Percentiles rank a stretch among this genome's conserved stretches.
These are phyloP conservation scores for Anomalospiza imberbis DNA, from an alignment of 2,797 vertebrate species.

Conservation along the genomic window DNA sequence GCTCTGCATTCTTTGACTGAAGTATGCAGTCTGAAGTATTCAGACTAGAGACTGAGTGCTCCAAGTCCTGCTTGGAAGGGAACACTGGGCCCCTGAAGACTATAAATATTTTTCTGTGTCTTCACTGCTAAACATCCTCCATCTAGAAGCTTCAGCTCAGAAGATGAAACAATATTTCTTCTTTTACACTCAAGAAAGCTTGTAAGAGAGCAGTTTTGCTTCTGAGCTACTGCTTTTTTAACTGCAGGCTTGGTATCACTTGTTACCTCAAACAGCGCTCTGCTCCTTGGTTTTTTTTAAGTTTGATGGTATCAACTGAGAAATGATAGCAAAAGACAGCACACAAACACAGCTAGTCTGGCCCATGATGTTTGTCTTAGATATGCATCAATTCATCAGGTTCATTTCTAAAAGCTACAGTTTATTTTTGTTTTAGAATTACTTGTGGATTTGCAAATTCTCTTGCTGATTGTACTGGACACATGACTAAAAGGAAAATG, in stretches of 20 bases:
- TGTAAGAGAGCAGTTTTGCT: neutral
- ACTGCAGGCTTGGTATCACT: neutral
- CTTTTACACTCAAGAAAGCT: neutral
- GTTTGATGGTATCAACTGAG: neutral
- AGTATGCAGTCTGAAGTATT: neutral
- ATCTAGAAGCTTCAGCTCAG: neutral
- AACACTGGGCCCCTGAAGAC: neutral
- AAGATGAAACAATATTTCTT: neutral
- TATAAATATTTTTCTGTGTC: neutral
- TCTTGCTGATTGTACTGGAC: neutral
- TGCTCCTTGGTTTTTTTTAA: neutral
- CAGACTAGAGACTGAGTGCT: neutral
- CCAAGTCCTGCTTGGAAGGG: neutral
- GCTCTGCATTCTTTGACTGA: neutral
- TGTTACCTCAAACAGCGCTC: neutral
- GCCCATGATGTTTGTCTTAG: neutral
- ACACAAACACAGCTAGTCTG: neutral
- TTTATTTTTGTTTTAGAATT: neutral
- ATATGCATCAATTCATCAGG: neutral
- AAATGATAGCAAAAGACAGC: neutral
- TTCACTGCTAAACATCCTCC: neutral
- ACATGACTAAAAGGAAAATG: neutral
- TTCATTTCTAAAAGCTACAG: neutral
- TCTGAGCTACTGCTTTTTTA: neutral
- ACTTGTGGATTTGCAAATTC: neutral